A percentile compares a stretch with the other conserved stretches of the same genome.
Conservation (phyloP, 1,140 invertebrate genomes). For the Ladona fulva region DNA sequence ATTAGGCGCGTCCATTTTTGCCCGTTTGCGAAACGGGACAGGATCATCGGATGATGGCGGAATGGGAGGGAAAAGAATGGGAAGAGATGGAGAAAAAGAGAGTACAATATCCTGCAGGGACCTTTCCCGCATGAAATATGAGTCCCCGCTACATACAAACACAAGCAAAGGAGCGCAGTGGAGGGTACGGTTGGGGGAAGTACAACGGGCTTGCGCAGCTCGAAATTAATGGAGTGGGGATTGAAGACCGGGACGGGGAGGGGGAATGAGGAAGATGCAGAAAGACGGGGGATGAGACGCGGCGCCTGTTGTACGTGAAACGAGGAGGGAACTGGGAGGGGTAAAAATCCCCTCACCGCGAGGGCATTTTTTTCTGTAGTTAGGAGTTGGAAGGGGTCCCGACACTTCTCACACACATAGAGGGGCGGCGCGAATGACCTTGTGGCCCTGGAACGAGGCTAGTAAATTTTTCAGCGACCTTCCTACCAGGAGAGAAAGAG, state of each 20-base stretch:
- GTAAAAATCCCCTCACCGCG: constrained; percentile 23
- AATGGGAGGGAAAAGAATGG: background rate
- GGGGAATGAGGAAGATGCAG: constrained; percentile 27
- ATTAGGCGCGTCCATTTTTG: too few relatives aligned
- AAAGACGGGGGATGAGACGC: constrained; percentile 16
- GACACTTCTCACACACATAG: constrained; percentile 29
- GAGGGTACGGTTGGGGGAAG: too few relatives aligned
- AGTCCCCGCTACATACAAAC: background rate
- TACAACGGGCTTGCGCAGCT: too few relatives aligned
- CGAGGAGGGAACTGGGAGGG: constrained; percentile 30
- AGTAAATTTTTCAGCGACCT: constrained; percentile 7
- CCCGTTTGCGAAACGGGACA: background rate
- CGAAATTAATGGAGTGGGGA: constrained; percentile 23
- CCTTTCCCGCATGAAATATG: background rate
- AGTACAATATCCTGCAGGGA: background rate
- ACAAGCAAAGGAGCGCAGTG: constrained; percentile 17
- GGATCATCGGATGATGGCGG: background rate
- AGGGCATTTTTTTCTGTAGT: constrained; percentile 31
- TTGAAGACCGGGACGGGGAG: constrained; percentile 24
- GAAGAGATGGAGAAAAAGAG: background rate
- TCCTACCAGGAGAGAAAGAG: background rate
- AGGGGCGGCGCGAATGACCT: constrained; percentile 27
- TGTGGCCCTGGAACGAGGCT: background rate
- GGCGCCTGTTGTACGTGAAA: constrained; percentile 31
- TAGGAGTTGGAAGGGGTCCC: constrained; percentile 23